Base-by-base conservation (phyloP, 2,797 vertebrate genomes). In the Phaenicophaeus curvirostris region DNA sequence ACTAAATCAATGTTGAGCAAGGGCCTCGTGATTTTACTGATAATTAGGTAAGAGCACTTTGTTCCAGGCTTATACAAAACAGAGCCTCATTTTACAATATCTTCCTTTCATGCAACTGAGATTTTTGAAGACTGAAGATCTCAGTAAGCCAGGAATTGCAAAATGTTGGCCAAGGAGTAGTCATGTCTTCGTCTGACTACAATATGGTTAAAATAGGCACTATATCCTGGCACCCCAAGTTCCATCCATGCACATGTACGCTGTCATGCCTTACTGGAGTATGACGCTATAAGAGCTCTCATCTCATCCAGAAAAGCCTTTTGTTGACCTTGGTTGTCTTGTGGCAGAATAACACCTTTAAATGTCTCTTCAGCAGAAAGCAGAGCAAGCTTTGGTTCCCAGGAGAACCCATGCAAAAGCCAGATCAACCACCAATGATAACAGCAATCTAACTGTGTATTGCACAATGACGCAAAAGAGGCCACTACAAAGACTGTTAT, bases 371-470 rank as follows among this genome's bases (percentile, higher is more conserved):
- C 3, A 3, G 8, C 9, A n/a, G 55, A 62, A 63, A 28, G 6
- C 5, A 48, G 65, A 27, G 9, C 6, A n/a, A 0, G 0, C 11
- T 79, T 86, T 63, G 1, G 4, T 15, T 89, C 5, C 28, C 41
- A 37, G 30, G 25, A 89, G 30, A 14, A 13, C 0, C 8, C 16
- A 67, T 74, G n/a, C 13, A 81, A 82, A 90, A 85, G 20, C 3
- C 19, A 73, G 44, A 33, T 57, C 6, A 55, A 25, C 5, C 4
- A 5, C 41, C 13, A 39, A 20, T 46, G 61, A 23, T 0, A 54
- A 62, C 11, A 92, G 19, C 15, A 79, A 20, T 15, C n/a, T n/a
- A n/a, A n/a, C 46, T 75, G 57, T n/a, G 11, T 9, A 5, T 30
- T 62, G 14, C 55, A 41, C 0, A 0, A 3, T 35, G 33, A 31